Percentiles rank a stretch among this genome's conserved stretches.
phyloP scores from a whole-genome alignment of 1,140 invertebrate genomes.

The Pteromalus puparum region DNA sequence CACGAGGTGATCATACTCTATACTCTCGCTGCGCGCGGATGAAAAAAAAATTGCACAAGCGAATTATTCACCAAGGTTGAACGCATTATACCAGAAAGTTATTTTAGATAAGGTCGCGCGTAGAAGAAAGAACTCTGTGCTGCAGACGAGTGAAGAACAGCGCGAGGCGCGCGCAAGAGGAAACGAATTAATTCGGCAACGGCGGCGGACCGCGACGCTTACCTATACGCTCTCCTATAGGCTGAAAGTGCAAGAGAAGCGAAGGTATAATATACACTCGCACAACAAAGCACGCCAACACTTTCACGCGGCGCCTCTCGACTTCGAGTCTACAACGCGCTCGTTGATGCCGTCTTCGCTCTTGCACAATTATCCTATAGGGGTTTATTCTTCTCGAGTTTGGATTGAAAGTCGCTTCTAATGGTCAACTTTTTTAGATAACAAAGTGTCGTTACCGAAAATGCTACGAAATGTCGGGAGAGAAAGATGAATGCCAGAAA shows the following conservation, averaged over 20 bases:
- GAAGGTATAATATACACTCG: neutral
- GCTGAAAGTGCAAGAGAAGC: too few species aligned
- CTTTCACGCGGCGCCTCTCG: neutral
- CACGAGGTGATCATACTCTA: neutral
- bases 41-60: conserved; percentile 22
- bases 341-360: too few species aligned
- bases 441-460: too few species aligned
- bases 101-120: conserved; percentile 8
- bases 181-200: neutral
- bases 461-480: too few species aligned
- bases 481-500: too few species aligned
- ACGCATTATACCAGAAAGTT: neutral
- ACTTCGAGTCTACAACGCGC: too few species aligned
- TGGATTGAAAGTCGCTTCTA: too few species aligned
- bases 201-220: neutral
- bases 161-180: neutral
- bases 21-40: neutral
- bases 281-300: neutral
- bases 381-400: too few species aligned
- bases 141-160: neutral
- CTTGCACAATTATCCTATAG: too few species aligned
- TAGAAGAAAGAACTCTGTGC: neutral
- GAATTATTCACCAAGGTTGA: conserved; percentile 15
- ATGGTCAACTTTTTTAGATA: too few species aligned
- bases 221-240: neutral